These are phyloP conservation scores for Trachymyrmex cornetzi DNA, from an alignment of 1,140 invertebrate genomes.

Conservation along the genomic window DNA sequence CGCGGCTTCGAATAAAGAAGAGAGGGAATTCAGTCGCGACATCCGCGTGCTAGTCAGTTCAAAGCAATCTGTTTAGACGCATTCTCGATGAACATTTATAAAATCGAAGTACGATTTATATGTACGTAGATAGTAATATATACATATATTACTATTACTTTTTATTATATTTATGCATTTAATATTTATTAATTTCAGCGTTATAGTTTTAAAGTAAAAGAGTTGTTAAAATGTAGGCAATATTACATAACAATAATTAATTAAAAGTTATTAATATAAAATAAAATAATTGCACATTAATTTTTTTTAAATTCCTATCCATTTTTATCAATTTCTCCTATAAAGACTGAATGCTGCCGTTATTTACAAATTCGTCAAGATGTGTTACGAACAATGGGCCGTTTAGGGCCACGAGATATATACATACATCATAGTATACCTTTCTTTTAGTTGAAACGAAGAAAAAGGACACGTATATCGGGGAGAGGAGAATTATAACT, in stretches of 20 bases:
- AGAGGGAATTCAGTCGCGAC: conserved; percentile 39
- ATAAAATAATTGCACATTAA: not conserved
- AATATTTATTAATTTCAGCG: not conserved
- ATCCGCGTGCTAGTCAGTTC: not conserved
- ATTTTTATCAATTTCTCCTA: conserved; percentile 46
- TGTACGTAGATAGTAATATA: not conserved
- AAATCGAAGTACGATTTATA: not conserved
- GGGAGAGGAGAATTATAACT: conserved; percentile 61
- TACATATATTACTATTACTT: too few species aligned
- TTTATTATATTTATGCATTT: not conserved
- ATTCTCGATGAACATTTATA: not conserved
- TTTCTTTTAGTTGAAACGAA: conserved; percentile 58
- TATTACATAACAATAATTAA: not conserved
- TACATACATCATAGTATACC: conserved; percentile 86
- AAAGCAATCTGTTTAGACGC: not conserved
- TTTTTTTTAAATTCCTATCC: conserved; percentile 21
- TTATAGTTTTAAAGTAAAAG: not conserved
- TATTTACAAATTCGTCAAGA: conserved; percentile 87
- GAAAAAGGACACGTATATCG: conserved; percentile 39
- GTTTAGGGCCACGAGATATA: conserved; percentile 85
- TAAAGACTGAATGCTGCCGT: conserved; percentile 77
- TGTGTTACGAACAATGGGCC: conserved; percentile 85
- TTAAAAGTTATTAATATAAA: not conserved
- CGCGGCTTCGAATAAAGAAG: conserved; percentile 48
- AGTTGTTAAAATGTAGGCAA: not conserved